These are phyloP conservation scores for Dermochelys coriacea DNA, from an alignment of 2,797 vertebrate species.

Conservation along the genomic window DNA sequence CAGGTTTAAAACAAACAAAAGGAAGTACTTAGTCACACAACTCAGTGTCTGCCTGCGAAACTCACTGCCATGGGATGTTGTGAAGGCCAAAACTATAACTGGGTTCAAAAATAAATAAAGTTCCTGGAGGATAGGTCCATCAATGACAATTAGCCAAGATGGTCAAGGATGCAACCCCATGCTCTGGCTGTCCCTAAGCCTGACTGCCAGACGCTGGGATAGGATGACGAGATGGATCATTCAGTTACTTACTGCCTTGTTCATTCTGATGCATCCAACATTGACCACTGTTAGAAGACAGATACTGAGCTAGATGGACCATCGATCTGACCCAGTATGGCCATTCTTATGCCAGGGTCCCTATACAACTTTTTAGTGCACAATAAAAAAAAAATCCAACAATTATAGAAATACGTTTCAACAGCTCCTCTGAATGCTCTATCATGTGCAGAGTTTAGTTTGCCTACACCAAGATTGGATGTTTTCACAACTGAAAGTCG, in stretches of 20 bases:
- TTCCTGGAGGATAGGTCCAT: not conserved
- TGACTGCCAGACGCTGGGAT: not conserved
- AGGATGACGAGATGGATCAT: not conserved
- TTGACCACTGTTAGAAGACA: not conserved
- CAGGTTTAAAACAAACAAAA: not conserved
- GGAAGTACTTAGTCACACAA: not conserved
- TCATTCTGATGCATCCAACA: not conserved
- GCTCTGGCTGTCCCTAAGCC: not conserved
- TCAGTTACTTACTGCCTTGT: not conserved
- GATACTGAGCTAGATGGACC: not conserved
- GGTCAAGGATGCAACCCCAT: not conserved
- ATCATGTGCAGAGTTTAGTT: not conserved
- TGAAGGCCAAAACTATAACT: not conserved
- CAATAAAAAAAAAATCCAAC: not conserved
- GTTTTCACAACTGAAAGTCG: slow-evolving; percentile 7
- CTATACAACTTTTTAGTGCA: not conserved
- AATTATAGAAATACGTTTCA: not conserved
- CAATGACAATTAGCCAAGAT: not conserved
- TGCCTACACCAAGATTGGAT: not conserved
- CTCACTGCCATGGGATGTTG: not conserved
- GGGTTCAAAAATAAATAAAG: not conserved
- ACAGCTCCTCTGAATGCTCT: not conserved
- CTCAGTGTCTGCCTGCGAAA: not conserved
- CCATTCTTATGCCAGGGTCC: not conserved
- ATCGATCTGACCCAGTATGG: not conserved